Conservation (phyloP, 2,888 invertebrate species). For the Dascillus cervinus region DNA sequence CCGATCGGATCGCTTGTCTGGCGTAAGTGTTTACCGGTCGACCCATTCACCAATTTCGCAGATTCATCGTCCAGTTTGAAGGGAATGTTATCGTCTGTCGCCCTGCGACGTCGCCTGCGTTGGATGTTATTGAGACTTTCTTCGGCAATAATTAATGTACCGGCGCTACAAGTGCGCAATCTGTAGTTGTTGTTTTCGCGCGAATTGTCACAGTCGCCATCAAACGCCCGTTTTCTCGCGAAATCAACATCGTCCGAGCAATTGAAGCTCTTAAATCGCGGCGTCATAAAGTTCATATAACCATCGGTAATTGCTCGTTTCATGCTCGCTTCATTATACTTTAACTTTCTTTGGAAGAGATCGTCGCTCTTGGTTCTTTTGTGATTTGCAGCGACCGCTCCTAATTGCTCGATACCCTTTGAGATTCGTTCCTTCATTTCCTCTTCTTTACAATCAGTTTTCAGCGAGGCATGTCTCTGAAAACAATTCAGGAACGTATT, state of each 20-base stretch:
- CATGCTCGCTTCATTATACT: slow-evolving; percentile 27
- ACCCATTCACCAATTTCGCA: no score
- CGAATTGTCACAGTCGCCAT: background rate
- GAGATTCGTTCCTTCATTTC: no score
- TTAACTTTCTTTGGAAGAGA: slow-evolving; percentile 29
- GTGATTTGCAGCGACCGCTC: slow-evolving; percentile 15
- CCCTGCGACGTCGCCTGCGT: slow-evolving; percentile 29
- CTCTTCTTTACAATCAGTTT: no score
- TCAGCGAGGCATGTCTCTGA: no score
- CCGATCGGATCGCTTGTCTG: no score
- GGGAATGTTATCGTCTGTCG: no score
- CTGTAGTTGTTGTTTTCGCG: slow-evolving; percentile 36
- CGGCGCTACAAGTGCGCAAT: slow-evolving; percentile 46
- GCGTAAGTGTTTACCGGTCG: no score
- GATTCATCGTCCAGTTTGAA: no score
- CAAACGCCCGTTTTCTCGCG: background rate
- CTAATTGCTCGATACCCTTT: background rate
- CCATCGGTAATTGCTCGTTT: slow-evolving; percentile 32
- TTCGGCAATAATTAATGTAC: slow-evolving; percentile 47
- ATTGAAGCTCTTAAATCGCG: no score
- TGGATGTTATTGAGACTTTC: slow-evolving; percentile 40
- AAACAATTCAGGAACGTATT: no score
- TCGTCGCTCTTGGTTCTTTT: slow-evolving; percentile 30
- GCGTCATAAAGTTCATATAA: slow-evolving; percentile 30
- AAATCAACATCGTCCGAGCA: background rate